These are phyloP conservation scores for Apotomis capreana DNA, from an alignment of 2,888 invertebrate species.

Conservation along the genomic window DNA sequence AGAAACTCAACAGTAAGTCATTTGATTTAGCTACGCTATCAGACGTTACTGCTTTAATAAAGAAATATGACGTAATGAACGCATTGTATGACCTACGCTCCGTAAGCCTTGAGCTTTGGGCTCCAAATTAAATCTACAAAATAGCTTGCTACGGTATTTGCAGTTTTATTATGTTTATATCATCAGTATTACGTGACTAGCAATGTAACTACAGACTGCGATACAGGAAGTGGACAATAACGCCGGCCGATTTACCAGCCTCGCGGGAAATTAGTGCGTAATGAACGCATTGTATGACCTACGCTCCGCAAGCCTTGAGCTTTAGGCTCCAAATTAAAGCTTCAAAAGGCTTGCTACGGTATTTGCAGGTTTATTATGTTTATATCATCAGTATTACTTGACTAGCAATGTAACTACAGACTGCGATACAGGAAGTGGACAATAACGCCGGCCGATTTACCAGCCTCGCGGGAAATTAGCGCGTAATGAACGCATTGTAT, in stretches of 20 bases:
- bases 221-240: slow-evolving; percentile 19
- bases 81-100: slow-evolving; percentile 44
- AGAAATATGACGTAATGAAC: slow-evolving; percentile 41
- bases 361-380: too few relatives aligned
- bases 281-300: slow-evolving; percentile 40
- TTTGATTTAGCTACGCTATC: too few relatives aligned
- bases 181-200: too few relatives aligned
- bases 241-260: slow-evolving; percentile 61
- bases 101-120: slow-evolving; percentile 31
- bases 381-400: too few relatives aligned
- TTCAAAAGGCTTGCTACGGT: too few relatives aligned
- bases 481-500: slow-evolving; percentile 41
- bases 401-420: too few relatives aligned
- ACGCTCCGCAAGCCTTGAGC: slow-evolving; percentile 44
- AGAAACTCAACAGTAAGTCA: too few relatives aligned
- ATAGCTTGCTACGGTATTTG: too few relatives aligned
- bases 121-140: background rate
- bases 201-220: too few relatives aligned
- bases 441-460: slow-evolving; percentile 56
- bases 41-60: too few relatives aligned
- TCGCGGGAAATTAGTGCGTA: slow-evolving; percentile 64
- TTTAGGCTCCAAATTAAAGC: too few relatives aligned
- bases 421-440: slow-evolving; percentile 12
- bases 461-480: slow-evolving; percentile 68
- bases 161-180: too few relatives aligned